phyloP scores from a whole-genome alignment of 2,113 vertebrate species.

The human region GRCh38 chr18:60504001-60504500 shows the following conservation, averaged over 20 bases:
- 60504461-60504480: not conserved
- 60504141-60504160: not conserved
- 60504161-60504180: not conserved
- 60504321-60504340: not conserved
- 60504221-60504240: not conserved
- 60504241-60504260: not conserved
- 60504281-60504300: not conserved
- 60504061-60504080: not conserved
- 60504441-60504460: not conserved
- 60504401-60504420: not conserved
- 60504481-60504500: not conserved
- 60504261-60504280: not conserved
- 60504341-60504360: not conserved
- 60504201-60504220: not conserved
- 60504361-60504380: not conserved
- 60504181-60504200: not conserved
- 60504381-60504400: not conserved
- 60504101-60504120: not conserved
- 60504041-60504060: not conserved
- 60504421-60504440: not conserved
- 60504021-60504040: not conserved
- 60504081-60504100: not conserved
- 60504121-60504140: not conserved
- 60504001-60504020: not conserved
- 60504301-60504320: not conserved